Conservation (phyloP, 2,888 invertebrate species). For the Cantharis nigra region DNA sequence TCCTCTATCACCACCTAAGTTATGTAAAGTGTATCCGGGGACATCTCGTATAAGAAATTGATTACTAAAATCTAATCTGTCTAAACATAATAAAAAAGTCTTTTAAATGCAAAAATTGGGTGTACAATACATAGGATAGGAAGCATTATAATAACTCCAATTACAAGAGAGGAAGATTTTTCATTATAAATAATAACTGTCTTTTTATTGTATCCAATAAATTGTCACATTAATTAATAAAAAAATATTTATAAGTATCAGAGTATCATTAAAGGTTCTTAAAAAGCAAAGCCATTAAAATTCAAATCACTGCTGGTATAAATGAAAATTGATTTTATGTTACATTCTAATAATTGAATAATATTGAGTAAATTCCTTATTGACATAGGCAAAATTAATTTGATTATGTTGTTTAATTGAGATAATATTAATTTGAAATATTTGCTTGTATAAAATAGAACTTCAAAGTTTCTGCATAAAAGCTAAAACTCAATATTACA, state of each 20-base stretch:
- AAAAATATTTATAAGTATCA: background rate
- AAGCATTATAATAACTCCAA: background rate
- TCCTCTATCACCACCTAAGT: no score
- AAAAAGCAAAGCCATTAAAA: background rate
- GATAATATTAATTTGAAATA: background rate
- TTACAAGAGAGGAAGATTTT: background rate
- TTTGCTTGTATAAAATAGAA: background rate
- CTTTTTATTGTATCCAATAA: background rate
- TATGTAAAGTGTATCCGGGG: no score
- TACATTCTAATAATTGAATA: background rate
- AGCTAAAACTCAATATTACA: background rate
- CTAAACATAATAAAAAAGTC: no score
- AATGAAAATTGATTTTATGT: background rate
- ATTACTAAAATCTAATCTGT: no score
- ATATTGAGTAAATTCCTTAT: background rate
- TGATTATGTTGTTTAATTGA: background rate
- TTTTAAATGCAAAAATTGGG: no score
- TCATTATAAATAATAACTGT: background rate
- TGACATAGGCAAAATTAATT: background rate
- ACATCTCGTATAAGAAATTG: no score
- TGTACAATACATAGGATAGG: background rate
- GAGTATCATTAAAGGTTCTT: background rate
- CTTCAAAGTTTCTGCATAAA: background rate
- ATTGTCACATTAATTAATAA: background rate
- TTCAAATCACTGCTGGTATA: background rate